Percentiles rank a stretch among this genome's conserved stretches.
Conservation (phyloP, 2,113 vertebrate genomes). For the Etia nguti region DNA sequence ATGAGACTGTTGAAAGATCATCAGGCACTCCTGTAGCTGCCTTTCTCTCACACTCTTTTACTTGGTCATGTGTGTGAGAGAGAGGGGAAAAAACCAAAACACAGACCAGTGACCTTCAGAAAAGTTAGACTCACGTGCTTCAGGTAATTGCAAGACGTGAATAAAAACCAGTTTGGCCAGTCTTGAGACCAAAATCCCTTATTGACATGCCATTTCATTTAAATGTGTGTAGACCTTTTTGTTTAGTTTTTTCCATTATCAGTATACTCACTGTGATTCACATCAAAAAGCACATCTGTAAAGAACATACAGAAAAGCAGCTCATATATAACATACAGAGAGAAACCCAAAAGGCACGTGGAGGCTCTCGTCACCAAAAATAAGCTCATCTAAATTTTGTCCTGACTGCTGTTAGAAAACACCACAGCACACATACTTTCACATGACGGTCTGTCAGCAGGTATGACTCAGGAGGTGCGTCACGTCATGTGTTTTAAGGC, state of each 20-base stretch:
- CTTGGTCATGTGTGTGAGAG: too few relatives aligned
- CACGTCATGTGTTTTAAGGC: background rate
- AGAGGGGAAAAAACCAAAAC: background rate
- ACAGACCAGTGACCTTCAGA: background rate
- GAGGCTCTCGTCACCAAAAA: background rate
- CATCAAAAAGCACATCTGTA: background rate
- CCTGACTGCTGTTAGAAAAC: accelerated
- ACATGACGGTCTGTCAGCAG: background rate
- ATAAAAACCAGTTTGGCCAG: background rate
- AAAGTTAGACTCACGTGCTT: background rate
- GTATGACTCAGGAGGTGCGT: background rate
- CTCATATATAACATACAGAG: background rate
- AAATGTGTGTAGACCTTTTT: background rate
- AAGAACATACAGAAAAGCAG: background rate
- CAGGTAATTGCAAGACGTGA: background rate
- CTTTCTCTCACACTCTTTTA: background rate
- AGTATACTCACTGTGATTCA: background rate
- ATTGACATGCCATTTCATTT: background rate
- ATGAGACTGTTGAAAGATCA: background rate
- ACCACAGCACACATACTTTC: background rate
- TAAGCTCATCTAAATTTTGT: background rate
- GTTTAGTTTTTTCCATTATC: background rate
- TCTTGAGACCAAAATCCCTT: background rate
- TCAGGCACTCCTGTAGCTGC: background rate
- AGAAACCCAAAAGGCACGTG: background rate